Evolutionary conservation across 2,113 vertebrate genomes (phyloP).

Genomic region (Corydoras sp.): DNA sequence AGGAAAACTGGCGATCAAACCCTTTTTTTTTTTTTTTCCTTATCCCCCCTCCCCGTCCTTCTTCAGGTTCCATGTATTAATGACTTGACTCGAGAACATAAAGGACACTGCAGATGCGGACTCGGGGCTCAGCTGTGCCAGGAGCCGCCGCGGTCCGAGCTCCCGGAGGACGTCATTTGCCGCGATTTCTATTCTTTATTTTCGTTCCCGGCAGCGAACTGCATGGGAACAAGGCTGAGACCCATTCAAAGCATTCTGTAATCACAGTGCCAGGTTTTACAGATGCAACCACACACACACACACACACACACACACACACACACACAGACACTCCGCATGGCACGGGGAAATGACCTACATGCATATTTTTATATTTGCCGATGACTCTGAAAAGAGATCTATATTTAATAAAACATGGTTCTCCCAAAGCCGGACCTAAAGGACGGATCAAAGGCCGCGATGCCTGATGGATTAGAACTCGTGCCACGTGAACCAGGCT

Average conservation of each 20-base stretch:
- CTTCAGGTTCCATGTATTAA: not conserved
- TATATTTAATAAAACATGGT: not conserved
- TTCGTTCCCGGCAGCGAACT: not conserved
- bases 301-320: not conserved
- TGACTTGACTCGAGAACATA: no score
- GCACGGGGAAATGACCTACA: not conserved
- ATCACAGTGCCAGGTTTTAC: not conserved
- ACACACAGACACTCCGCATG: not conserved
- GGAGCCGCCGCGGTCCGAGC: not conserved
- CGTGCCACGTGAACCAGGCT: not conserved
- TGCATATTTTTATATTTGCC: constrained; percentile 3
- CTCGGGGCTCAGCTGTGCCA: not conserved
- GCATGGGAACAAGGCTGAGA: not conserved
- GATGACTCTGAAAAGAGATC: not conserved
- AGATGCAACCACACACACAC: not conserved
- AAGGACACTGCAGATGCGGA: not conserved
- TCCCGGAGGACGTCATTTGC: constrained; percentile 14
- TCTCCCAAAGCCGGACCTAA: not conserved
- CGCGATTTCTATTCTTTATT: not conserved
- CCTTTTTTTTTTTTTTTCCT: not conserved
- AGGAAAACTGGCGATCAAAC: no score
- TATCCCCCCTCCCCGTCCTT: not conserved
- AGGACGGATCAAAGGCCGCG: not conserved
- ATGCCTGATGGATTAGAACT: constrained; percentile 2
- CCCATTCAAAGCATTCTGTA: not conserved